Base-by-base conservation (phyloP, 2,888 invertebrate genomes). In the Cheilosia variabilis region DNA sequence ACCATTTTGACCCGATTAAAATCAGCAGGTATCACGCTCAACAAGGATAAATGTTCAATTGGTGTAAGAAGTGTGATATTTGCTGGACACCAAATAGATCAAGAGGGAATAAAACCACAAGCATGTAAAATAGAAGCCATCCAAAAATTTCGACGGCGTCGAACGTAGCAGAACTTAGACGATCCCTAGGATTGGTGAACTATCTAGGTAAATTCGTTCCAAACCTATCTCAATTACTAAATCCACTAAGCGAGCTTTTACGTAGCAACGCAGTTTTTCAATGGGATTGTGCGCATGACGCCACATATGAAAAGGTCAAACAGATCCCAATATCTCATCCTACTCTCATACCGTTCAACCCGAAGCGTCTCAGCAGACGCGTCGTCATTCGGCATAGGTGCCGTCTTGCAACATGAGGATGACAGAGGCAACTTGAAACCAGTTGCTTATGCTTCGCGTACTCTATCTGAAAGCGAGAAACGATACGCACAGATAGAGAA, bases 371-470 rank as follows among this genome's bases (percentile, higher is more conserved):
- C 57, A n/a, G 50, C 57, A 13, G 69, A 69, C 10, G 69, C 68
- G n/a, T 69, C 47, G 13, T 69, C 58, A 15, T 69, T 69, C 17
- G 58, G 47, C 24, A 57, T 47, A 47, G 47, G 34, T 15, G 69
- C 57, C 2, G 57, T 69, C 31, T 47, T 47, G n/a, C 57, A 57
- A 55, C 69, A 58, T 17, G 69, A n/a, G 15, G 69, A 37, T 34
- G 47, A 50, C 31, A 13, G n/a, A 69, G 57, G 69, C 7, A 57
- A 43, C 5, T 13, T 37, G 13, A 57, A 13, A 57, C 43, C 92
- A 4, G 91, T n/a, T n/a, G n/a, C n/a, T n/a, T n/a, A n/a, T n/a
- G n/a, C n/a, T n/a, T n/a, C n/a, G n/a, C n/a, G n/a, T n/a, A n/a
- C n/a, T n/a, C n/a, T n/a, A n/a, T n/a, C n/a, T n/a, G n/a, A n/a